Percentiles rank a stretch among this genome's conserved stretches.
Evolutionary conservation across 2,113 vertebrate genomes (phyloP).

Genomic region (Pungitius pungitius): DNA sequence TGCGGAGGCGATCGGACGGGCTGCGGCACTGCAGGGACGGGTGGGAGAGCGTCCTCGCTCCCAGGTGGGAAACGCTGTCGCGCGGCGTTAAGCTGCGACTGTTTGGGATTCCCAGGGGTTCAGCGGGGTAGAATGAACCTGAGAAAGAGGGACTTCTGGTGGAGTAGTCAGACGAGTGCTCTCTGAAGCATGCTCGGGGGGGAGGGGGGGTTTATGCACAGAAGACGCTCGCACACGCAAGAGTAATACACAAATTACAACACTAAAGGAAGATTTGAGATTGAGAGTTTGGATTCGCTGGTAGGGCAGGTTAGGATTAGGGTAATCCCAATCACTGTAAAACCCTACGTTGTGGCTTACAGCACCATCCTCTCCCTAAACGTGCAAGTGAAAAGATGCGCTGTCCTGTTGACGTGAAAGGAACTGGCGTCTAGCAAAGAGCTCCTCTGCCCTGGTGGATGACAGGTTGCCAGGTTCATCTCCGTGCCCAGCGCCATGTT

Average conservation of each 20-base stretch:
- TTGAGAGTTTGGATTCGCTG: constrained; percentile 24
- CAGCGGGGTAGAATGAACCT: constrained; percentile 5
- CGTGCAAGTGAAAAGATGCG: too few relatives aligned
- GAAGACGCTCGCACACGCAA: not conserved
- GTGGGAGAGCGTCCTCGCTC: constrained; percentile 28
- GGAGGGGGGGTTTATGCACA: constrained; percentile 2
- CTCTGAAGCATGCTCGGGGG: constrained; percentile 8
- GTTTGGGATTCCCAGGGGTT: constrained; percentile 15
- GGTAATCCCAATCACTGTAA: not conserved
- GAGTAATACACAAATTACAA: constrained; percentile 10
- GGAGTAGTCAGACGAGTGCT: constrained; percentile 20
- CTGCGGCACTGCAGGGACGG: constrained; percentile 16
- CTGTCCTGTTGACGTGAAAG: constrained; percentile 36
- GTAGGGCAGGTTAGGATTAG: not conserved
- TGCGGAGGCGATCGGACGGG: constrained; percentile 41
- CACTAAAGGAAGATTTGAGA: constrained; percentile 3
- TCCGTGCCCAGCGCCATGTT: constrained; percentile 27
- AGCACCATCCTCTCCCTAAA: too few relatives aligned
- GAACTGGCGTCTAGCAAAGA: constrained; percentile 30
- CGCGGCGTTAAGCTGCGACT: constrained; percentile 22
- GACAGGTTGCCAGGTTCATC: constrained; percentile 62
- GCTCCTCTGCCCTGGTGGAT: constrained; percentile 31
- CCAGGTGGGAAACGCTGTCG: constrained; percentile 19
- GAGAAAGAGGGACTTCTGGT: constrained; percentile 1
- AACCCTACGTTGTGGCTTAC: not conserved